Evolutionary conservation across 2,113 vertebrate species (phyloP).

Genomic region (Melanocharis versteri): DNA sequence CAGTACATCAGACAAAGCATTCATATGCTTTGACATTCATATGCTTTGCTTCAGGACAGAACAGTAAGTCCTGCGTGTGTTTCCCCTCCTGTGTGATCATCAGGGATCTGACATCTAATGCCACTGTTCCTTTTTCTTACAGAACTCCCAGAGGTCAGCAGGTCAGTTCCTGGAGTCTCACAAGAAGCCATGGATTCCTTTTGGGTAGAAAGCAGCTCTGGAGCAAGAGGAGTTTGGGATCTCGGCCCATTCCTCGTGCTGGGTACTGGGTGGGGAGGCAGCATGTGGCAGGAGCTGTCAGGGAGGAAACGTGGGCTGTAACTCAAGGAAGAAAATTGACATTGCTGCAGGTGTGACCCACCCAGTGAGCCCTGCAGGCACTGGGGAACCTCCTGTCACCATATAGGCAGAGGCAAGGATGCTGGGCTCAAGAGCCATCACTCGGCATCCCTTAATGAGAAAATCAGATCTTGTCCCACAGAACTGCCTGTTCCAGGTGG

Average conservation of each 20-base stretch:
- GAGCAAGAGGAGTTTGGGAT: neutral
- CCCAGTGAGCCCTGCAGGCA: accelerated
- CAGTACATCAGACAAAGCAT: constrained; percentile 51
- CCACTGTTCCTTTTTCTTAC: neutral
- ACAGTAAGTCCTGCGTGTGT: constrained; percentile 29
- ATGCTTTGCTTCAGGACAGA: too few species aligned
- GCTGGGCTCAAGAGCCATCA: neutral
- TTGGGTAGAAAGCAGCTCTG: neutral
- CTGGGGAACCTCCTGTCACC: neutral
- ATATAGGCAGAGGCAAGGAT: neutral
- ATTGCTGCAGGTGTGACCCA: neutral
- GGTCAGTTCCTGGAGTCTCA: neutral
- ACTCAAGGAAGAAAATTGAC: neutral
- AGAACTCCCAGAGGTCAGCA: neutral
- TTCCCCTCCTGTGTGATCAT: neutral
- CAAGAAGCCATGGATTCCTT: neutral
- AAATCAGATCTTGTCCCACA: neutral
- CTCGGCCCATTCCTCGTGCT: neutral
- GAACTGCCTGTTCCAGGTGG: neutral
- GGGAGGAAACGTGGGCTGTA: accelerated
- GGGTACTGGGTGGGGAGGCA: neutral
- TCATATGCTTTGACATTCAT: too few species aligned
- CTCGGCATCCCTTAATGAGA: accelerated
- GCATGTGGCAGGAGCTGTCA: accelerated
- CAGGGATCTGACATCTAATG: neutral